Conservation (phyloP, 2,888 invertebrate genomes). For the Itoplectis maculator region DNA sequence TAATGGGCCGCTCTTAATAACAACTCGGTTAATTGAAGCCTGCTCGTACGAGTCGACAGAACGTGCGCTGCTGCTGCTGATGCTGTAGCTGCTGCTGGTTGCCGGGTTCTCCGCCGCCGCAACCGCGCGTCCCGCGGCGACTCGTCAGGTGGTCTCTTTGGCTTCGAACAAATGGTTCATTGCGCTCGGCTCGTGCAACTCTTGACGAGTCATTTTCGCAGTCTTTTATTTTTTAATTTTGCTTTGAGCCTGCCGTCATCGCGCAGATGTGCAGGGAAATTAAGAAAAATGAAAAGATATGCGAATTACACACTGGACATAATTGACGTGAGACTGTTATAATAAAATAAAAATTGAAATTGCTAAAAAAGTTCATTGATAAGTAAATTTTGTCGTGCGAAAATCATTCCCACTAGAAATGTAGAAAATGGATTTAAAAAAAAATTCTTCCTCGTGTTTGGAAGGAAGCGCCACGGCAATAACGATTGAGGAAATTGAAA, state of each 20-base stretch:
- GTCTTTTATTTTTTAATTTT: no score
- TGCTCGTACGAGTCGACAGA: slow-evolving; percentile 31
- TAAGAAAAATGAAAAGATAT: no score
- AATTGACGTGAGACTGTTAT: no score
- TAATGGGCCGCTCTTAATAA: slow-evolving; percentile 51
- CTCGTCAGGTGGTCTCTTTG: slow-evolving; percentile 54
- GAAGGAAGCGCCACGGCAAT: neutral
- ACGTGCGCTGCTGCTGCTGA: neutral
- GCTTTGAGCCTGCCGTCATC: neutral
- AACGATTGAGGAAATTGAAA: no score
- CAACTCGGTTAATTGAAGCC: slow-evolving; percentile 53
- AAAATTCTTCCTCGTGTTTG: neutral
- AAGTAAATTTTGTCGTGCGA: no score
- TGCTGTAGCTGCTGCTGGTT: neutral
- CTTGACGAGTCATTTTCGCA: slow-evolving; percentile 6
- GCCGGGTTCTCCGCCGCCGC: neutral
- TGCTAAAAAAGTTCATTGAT: no score
- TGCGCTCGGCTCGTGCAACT: slow-evolving; percentile 1
- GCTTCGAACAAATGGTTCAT: slow-evolving; percentile 34
- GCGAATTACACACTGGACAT: no score
- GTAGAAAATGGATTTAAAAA: no score
- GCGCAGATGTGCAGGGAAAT: neutral
- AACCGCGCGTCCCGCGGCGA: slow-evolving; percentile 38
- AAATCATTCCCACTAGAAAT: no score
- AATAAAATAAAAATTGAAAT: no score